Base-by-base conservation (phyloP, 2,797 vertebrate genomes). In the Dendrocincla fuliginosa region DNA sequence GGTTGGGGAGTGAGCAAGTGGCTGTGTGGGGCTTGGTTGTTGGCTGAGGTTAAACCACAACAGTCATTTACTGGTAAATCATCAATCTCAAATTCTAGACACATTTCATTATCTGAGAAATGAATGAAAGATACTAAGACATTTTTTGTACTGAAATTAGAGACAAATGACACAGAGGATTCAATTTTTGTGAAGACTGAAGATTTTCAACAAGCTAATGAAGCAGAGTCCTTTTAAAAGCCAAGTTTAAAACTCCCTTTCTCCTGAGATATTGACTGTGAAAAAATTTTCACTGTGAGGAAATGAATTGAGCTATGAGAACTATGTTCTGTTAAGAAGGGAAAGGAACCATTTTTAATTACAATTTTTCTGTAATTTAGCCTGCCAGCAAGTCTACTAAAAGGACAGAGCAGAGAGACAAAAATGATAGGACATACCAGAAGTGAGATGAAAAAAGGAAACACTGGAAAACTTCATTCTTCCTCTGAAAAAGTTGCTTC, bases 41-140 rank as follows among this genome's bases (percentile, higher is more conserved):
- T 24, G 22, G 11, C 41, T 24, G 22, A 4, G 32, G 11, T 24
- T 44, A 64, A n/a, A 44, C 41, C 15, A 25, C 41, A 44, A 17
- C 30, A 44, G 39, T 47, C 18, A n/a, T 56, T 61, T 47, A 49
- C 7, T 67, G 23, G 15, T 30, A 68, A 76, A 71, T 56, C 15
- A 50, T 83, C n/a, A 44, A 5, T 39, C 14, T 84, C 15, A 63
- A 44, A 33, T 59, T 86, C 70, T 46, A 44, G 39, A 49, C n/a
- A 28, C 5, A 28, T 91, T 69, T 92, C 16, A 37, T 76, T 91
- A n/a, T 73, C 52, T 94, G 71, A 71, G 35, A 33, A 96, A 96
- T 89, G 49, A 91, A 91, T 93, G 33, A 89, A 96, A 95, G 89
- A 88, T 77, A 91, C 89, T 73, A 88, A 65, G 49, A 11, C 55